Conservation (phyloP, 2,113 vertebrate species). For the Monarcha castaneiventris region DNA sequence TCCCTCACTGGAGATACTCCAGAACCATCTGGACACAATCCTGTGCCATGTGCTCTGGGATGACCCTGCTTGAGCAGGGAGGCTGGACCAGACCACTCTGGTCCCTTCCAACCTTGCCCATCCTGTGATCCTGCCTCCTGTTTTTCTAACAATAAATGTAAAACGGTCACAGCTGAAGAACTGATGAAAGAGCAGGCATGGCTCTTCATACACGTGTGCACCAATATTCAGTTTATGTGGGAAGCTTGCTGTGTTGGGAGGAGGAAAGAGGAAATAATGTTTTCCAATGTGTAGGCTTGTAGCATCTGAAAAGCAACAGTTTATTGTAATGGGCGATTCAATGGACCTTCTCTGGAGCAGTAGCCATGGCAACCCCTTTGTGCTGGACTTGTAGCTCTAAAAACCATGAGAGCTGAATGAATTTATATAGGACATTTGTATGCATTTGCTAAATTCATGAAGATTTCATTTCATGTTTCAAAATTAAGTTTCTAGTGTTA, state of each 20-base stretch:
- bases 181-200: background rate
- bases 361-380: slow-evolving; percentile 9
- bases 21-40: accelerated
- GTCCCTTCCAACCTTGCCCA: background rate
- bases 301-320: background rate
- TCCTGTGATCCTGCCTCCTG: background rate
- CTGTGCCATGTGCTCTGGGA: background rate
- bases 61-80: background rate
- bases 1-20: too few species aligned
- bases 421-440: background rate
- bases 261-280: background rate
- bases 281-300: background rate
- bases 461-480: background rate
- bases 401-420: background rate
- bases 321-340: background rate
- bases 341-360: background rate
- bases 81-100: background rate
- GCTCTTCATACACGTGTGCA: accelerated
- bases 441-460: background rate
- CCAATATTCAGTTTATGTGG: background rate
- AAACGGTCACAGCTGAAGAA: background rate
- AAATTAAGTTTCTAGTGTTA: background rate
- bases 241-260: background rate
- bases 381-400: background rate
- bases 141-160: background rate